Evolutionary conservation across 2,797 vertebrate species (phyloP).

Genomic region (Pachyuromys duprasi): DNA sequence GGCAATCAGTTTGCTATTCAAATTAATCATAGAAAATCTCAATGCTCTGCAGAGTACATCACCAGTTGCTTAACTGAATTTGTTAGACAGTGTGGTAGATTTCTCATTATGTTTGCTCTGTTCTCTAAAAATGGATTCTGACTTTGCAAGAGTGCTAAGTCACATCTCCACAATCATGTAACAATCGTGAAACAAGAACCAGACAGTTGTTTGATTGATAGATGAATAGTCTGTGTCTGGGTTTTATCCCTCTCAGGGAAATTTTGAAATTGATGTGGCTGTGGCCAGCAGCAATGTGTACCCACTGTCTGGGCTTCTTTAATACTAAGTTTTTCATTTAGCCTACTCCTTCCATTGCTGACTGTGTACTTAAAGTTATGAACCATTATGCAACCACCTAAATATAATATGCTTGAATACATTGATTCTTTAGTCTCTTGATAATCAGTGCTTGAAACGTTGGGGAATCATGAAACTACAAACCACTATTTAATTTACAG

Average conservation of each 20-base stretch:
- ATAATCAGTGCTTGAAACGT: background rate
- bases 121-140: conserved; percentile 66
- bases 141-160: conserved; percentile 69
- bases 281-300: conserved; percentile 55
- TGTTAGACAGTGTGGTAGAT: background rate
- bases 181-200: conserved; percentile 73
- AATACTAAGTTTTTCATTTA: conserved; percentile 63
- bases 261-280: conserved; percentile 78
- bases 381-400: conserved; percentile 2
- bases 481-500: background rate
- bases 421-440: background rate
- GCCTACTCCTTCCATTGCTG: conserved; percentile 64
- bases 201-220: conserved; percentile 73
- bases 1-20: background rate
- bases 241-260: conserved; percentile 78
- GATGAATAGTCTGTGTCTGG: conserved; percentile 80
- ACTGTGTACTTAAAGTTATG: conserved; percentile 70
- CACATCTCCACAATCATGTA: conserved; percentile 69
- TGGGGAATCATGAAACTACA: background rate
- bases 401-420: background rate
- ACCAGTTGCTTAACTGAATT: conserved; percentile 27
- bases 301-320: conserved; percentile 61
- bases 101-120: conserved; percentile 8
- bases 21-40: background rate
- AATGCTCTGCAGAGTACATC: background rate